Evolutionary conservation across 2,113 vertebrate species (phyloP), one percentile per base, ranked within the genome.

Genomic region (Sitta europaea): DNA sequence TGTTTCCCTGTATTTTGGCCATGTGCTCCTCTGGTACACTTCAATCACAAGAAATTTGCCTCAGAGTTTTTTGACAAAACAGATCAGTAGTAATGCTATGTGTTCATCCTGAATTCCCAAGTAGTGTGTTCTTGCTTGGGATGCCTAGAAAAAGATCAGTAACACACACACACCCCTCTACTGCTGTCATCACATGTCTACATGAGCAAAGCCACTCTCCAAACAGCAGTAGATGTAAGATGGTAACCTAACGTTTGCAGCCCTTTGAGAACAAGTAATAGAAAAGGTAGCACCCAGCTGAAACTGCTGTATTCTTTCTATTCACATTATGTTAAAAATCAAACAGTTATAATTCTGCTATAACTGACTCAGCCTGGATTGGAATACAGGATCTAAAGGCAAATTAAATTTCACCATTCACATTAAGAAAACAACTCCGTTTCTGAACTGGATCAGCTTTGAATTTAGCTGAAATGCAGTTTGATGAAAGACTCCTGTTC

Each of bases 391-490:
- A 53, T 86, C 63, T 90, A 79, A 95, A 94, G 42, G 71, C 63
- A 95, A 94, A 96, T 95, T 86, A 92, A 92, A 88, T 94, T 92
- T 54, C 82, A 73, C 59, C 63, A 80, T 86, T 54, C 73, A 78
- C 2, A 6, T 55, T 83, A 82, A 83, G 79, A 86, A 83, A 93
- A 71, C 38, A 73, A 70, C 83, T 92, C 75, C 88, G 82, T 79
- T 84, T 95, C 83, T 92, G 86, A 94, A 91, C 73, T 36, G 65
- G 57, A 89, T 94, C 73, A 45, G 48, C 95, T 94, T 89, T 94
- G 86, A 89, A 80, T 63, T 74, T 36, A 67, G 61, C 29, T 81
- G 62, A 88, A 95, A 88, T 66, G 27, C 2, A 2, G n/a, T 62
- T 76, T 58, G 86, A 90, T 93, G 88, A 95, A 95, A 92, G 81